A percentile compares a stretch with the other conserved stretches of the same genome.
Evolutionary conservation across 2,797 vertebrate species (phyloP).

Genomic region (Pampus argenteus): DNA sequence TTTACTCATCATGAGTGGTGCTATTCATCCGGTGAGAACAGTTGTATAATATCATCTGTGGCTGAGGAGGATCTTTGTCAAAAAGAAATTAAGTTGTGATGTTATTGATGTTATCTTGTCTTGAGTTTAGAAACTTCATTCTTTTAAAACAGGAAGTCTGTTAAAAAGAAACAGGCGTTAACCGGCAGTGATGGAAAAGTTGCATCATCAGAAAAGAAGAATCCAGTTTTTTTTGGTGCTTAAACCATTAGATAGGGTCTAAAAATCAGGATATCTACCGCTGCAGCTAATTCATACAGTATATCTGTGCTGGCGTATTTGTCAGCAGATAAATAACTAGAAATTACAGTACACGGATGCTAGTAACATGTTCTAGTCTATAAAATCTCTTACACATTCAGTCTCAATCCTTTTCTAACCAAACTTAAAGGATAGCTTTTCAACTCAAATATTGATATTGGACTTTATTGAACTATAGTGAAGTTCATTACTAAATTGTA

Average conservation of each 20-base stretch:
- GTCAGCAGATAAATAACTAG: too few species aligned
- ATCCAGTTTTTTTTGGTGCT: not conserved
- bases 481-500: not conserved
- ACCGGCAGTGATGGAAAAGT: not conserved
- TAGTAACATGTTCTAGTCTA: too few species aligned
- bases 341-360: too few species aligned
- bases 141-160: too few species aligned
- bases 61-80: not conserved
- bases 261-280: not conserved
- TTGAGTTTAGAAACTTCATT: not conserved
- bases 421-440: not conserved
- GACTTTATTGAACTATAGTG: not conserved
- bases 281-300: too few species aligned
- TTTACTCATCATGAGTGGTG: not conserved
- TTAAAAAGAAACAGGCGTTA: not conserved
- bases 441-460: not conserved
- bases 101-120: not conserved
- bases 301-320: too few species aligned
- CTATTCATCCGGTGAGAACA: not conserved
- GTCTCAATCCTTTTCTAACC: too few species aligned
- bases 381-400: too few species aligned
- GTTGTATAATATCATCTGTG: not conserved
- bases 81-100: not conserved
- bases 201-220: conserved; percentile 10
- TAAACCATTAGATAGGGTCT: not conserved